Conservation (phyloP, 2,797 vertebrate species). For the Gallinago nigripennis region DNA sequence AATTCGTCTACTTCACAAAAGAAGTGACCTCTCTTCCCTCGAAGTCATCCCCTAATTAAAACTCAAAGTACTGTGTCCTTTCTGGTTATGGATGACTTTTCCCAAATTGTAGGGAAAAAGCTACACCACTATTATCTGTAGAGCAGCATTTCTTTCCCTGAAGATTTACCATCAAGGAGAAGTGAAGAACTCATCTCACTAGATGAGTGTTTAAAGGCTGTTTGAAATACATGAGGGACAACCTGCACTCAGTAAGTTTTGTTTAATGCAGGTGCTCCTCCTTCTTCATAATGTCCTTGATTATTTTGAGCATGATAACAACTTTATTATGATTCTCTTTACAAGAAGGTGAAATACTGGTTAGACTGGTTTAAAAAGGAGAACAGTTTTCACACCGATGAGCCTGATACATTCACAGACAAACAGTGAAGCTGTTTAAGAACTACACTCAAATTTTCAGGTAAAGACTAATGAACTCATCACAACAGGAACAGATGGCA, state of each 20-base stretch:
- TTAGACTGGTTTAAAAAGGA: background rate
- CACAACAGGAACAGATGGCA: conserved; percentile 38
- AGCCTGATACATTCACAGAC: background rate
- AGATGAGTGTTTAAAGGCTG: background rate
- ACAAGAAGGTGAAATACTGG: background rate
- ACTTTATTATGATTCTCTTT: background rate
- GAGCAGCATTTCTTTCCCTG: background rate
- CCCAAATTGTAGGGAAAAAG: background rate
- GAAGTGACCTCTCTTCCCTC: background rate
- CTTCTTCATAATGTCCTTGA: background rate
- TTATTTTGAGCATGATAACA: background rate
- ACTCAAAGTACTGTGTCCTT: background rate
- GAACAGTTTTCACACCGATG: background rate
- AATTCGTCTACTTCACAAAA: background rate
- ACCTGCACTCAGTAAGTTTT: background rate
- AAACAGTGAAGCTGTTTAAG: background rate
- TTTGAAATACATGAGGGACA: background rate
- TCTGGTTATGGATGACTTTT: background rate
- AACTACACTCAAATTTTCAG: background rate
- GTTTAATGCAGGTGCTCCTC: background rate
- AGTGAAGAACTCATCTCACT: background rate
- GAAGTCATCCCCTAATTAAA: background rate
- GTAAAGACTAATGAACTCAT: conserved; percentile 8
- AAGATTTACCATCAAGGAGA: background rate
- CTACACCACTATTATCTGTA: background rate